Base-by-base conservation (phyloP, 2,888 invertebrate genomes). In the Caenorhabditis angaria region DNA sequence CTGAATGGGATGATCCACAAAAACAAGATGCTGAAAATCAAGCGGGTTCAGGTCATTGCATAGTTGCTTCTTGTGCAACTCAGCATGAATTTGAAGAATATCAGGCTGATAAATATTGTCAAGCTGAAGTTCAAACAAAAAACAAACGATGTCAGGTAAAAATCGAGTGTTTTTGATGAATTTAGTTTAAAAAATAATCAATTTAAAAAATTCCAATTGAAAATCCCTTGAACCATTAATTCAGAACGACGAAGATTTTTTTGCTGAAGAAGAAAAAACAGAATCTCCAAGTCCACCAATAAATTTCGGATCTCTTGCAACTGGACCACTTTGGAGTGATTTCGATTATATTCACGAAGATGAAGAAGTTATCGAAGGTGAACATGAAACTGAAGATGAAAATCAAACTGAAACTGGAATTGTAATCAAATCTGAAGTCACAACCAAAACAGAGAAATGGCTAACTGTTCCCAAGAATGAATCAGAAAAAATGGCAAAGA, bases 101-200 rank as follows among this genome's bases (percentile, higher is more conserved):
- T 14, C 41, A 41, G 41, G 41, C 41, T 14, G 41, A 41, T 18
- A 63, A 67, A 63, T 66, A 59, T 64, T 71, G 66, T 58, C 78
- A 78, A 68, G 72, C 78, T 22, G 76, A 78, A 29, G 27, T 70
- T 20, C 54, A 47, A n/a, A 72, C 47, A 51, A 78, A 72, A 60
- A 78, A 73, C 25, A 75, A 70, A 61, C 61, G 67, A 59, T 70
- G 70, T 68, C 77, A 78, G 77, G 77, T 78, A 67, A 53, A 55
- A 24, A 6, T 20, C 1, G 50, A n/a, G 51, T 51, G 4, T 18
- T 18, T 48, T 18, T 51, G 22, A 32, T 8, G 6, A 32, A 32
- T 32, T 8, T 10, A 32, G 5, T 8, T 32, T 32, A 8, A 32
- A 5, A 32, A 8, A 32, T 10, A 5, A 32, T 8, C 32, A 32